phyloP scores from a whole-genome alignment of 2,888 invertebrate genomes.

The Ctenicera cuprea region DNA sequence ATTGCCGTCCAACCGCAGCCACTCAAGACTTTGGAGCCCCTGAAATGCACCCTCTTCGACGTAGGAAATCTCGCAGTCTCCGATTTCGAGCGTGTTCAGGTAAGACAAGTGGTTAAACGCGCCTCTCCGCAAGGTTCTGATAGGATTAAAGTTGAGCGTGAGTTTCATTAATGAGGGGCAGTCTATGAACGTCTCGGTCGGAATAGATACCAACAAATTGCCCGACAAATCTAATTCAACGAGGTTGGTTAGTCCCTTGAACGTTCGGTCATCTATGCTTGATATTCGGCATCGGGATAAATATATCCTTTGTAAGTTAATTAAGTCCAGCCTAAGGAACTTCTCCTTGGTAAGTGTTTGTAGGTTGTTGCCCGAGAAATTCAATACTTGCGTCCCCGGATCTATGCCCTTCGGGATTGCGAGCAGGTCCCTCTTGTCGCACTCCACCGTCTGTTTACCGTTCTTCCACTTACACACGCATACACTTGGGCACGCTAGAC shows the following conservation, averaged over 20 bases:
- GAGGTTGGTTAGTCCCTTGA: slow-evolving; percentile 89
- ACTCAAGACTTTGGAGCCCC: slow-evolving; percentile 87
- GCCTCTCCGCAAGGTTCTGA: slow-evolving; percentile 81
- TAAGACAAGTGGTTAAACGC: slow-evolving; percentile 85
- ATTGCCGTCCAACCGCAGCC: slow-evolving; percentile 90
- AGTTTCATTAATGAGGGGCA: slow-evolving; percentile 89
- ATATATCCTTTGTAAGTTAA: slow-evolving; percentile 92
- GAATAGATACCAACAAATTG: slow-evolving; percentile 86
- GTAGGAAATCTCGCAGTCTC: slow-evolving; percentile 85
- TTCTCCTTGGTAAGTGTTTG: slow-evolving; percentile 86
- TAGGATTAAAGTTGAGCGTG: slow-evolving; percentile 87
- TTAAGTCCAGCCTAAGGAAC: slow-evolving; percentile 85
- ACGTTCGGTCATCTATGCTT: slow-evolving; percentile 86
- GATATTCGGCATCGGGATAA: slow-evolving; percentile 86
- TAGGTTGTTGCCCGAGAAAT: slow-evolving; percentile 89
- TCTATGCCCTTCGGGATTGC: slow-evolving; percentile 87
- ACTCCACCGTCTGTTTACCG: slow-evolving; percentile 93
- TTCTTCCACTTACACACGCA: slow-evolving; percentile 95
- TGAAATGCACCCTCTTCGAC: slow-evolving; percentile 89
- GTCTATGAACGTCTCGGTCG: slow-evolving; percentile 85
- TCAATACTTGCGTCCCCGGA: slow-evolving; percentile 90
- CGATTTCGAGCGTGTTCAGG: slow-evolving; percentile 87
- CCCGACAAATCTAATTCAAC: slow-evolving; percentile 92
- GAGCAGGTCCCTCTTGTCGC: slow-evolving; percentile 85
- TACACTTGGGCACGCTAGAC: slow-evolving; percentile 80